Base-by-base conservation (phyloP, 2,888 invertebrate genomes). In the Oscheius sp. region DNA sequence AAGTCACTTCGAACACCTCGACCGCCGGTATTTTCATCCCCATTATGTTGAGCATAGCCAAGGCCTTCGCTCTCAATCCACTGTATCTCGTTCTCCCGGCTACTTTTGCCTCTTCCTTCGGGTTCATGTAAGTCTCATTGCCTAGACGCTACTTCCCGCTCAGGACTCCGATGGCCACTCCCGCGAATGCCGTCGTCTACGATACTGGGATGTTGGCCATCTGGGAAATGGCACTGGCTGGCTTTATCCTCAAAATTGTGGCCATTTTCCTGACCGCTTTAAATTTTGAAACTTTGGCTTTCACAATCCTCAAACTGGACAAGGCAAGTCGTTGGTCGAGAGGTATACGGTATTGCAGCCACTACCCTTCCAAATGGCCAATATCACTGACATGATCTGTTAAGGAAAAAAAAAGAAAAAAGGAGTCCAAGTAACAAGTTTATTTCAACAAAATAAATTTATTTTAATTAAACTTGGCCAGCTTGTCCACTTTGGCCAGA, bases 21-120 rank as follows among this genome's bases (percentile, higher is more conserved):
- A 83, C 83, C 0, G 84, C 79, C 23, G 78, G 79, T 53, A 85
- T 85, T 7, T 84, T 85, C 61, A 76, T 82, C n/a, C 83, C 85
- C 0, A 80, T 85, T 49, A 63, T 66, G 66, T 23, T 49, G 3
- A 27, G 52, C 29, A 46, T 66, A 0, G 66, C 29, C 25, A 49
- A 29, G 1, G 66, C 52, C 29, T 66, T 66, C 35, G 18, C 25
- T 13, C 49, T 66, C 18, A 66, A 66, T 1, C 66, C 66, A 5
- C 66, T 66, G 27, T 66, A 66, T 12, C 66, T 66, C 52, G 66
- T 66, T 16, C 21, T 66, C 6, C 66, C 66, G 27, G 49, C 52
- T 6, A 66, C 52, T 9, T 66, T 49, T 52, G 66, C 66, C 1
- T 61, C 61, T n/a, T 61, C 61, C 9, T 61, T n/a, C 55, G 61